phyloP scores from a whole-genome alignment of 92 coral and sea anemone species.

The Parazoanthus swiftii region DNA sequence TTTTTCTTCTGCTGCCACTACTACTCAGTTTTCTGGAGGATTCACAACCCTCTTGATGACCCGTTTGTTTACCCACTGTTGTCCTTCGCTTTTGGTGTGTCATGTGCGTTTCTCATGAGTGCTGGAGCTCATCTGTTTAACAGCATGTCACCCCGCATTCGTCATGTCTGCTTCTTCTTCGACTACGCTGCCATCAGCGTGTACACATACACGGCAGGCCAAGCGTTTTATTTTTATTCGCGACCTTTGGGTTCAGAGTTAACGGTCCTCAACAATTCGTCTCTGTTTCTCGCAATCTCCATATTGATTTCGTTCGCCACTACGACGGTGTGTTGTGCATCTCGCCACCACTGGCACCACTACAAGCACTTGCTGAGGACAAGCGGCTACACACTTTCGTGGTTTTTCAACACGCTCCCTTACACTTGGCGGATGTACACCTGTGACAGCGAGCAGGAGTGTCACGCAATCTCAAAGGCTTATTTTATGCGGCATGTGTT shows the following conservation, averaged over 20 bases:
- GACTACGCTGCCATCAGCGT: constrained; percentile 95
- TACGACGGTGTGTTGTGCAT: constrained; percentile 82
- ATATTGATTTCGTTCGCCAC: constrained; percentile 66
- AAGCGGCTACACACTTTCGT: constrained; percentile 66
- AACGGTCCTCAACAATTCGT: constrained; percentile 52
- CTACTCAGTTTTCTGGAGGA: constrained; percentile 51
- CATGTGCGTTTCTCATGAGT: constrained; percentile 77
- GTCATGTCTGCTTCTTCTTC: constrained; percentile 93
- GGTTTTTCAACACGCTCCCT: constrained; percentile 78
- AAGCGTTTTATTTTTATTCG: constrained; percentile 87
- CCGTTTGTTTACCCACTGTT: constrained; percentile 84
- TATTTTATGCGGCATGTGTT: constrained; percentile 81
- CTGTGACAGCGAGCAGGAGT: constrained; percentile 62
- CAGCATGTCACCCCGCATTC: constrained; percentile 82
- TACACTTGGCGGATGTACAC: constrained; percentile 66
- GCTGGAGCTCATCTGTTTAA: constrained; percentile 88
- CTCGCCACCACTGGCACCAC: constrained; percentile 85
- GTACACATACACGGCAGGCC: constrained; percentile 88
- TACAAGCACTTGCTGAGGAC: constrained; percentile 81
- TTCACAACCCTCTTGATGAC: constrained; percentile 66
- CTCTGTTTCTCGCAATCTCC: constrained; percentile 59
- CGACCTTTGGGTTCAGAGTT: constrained; percentile 72
- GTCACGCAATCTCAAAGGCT: constrained; percentile 68
- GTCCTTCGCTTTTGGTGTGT: constrained; percentile 78
- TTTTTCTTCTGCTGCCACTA: constrained; percentile 62